Percentiles rank a stretch among this genome's conserved stretches.
phyloP scores from a whole-genome alignment of 2,113 vertebrate genomes.

The Syngnathus floridae region DNA sequence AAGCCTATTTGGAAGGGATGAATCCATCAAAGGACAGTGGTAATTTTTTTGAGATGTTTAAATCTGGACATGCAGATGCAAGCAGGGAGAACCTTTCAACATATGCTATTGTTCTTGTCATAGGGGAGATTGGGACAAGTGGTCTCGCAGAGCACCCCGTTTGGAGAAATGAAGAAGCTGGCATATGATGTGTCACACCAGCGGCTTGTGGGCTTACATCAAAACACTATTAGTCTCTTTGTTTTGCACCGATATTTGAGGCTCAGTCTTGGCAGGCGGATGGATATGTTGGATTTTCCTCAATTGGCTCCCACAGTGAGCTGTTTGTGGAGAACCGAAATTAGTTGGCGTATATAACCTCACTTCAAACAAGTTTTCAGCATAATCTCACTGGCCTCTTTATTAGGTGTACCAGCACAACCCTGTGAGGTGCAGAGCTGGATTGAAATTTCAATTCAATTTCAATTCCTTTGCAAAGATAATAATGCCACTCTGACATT shows the following conservation, averaged over 20 bases:
- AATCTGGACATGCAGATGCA: constrained; percentile 15
- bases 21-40: not conserved
- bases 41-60: not conserved
- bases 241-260: constrained; percentile 58
- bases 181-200: constrained; percentile 62
- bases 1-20: not conserved
- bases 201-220: constrained; percentile 60
- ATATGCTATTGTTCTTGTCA: constrained; percentile 40
- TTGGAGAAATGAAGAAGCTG: constrained; percentile 59
- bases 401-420: not conserved
- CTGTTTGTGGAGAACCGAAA: constrained; percentile 33
- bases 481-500: not conserved
- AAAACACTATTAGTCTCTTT: constrained; percentile 68
- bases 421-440: not conserved
- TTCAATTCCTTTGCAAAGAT: not conserved
- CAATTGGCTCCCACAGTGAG: constrained; percentile 39
- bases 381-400: constrained; percentile 1
- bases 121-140: constrained; percentile 44
- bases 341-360: constrained; percentile 20
- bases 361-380: constrained; percentile 31
- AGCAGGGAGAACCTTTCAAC: constrained; percentile 34
- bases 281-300: constrained; percentile 46
- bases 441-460: not conserved
- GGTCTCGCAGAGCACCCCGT: constrained; percentile 42
- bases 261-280: constrained; percentile 50